phyloP scores from a whole-genome alignment of 2,113 vertebrate genomes.

The Salvelinus sp. region DNA sequence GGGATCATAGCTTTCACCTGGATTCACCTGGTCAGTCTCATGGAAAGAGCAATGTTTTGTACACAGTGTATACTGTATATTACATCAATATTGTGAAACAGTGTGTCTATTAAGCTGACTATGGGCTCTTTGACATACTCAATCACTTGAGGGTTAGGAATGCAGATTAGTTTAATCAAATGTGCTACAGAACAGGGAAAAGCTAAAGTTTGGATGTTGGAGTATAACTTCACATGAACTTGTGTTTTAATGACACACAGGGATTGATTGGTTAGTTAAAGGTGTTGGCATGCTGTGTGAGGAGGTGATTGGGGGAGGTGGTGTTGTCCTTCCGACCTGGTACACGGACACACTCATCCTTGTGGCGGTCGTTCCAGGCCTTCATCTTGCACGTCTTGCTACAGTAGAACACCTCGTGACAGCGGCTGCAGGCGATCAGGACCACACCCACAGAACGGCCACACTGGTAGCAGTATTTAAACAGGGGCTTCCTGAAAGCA shows the following conservation, averaged over 20 bases:
- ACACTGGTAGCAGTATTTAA: constrained; percentile 82
- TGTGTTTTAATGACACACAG: not conserved
- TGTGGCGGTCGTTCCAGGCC: constrained; percentile 76
- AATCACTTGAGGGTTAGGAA: too few relatives aligned
- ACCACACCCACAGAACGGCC: constrained; percentile 76
- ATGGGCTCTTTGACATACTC: too few relatives aligned
- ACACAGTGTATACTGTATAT: too few relatives aligned
- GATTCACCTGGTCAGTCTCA: too few relatives aligned
- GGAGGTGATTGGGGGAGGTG: not conserved
- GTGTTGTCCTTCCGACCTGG: constrained; percentile 47
- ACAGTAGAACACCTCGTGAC: constrained; percentile 77
- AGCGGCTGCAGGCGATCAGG: constrained; percentile 70
- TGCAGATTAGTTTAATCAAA: too few relatives aligned
- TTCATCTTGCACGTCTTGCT: constrained; percentile 76
- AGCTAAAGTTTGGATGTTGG: too few relatives aligned
- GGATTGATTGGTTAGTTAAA: not conserved
- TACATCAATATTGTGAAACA: too few relatives aligned
- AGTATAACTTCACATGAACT: not conserved
- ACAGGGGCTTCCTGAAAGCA: constrained; percentile 60
- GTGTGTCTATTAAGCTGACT: too few relatives aligned
- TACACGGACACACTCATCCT: constrained; percentile 67
- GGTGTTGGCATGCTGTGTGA: not conserved
- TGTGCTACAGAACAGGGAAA: too few relatives aligned
- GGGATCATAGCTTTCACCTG: too few relatives aligned
- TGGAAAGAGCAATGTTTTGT: too few relatives aligned